Conservation (phyloP, 2,113 vertebrate species). For the Brachyhypopomus occidentalis region DNA sequence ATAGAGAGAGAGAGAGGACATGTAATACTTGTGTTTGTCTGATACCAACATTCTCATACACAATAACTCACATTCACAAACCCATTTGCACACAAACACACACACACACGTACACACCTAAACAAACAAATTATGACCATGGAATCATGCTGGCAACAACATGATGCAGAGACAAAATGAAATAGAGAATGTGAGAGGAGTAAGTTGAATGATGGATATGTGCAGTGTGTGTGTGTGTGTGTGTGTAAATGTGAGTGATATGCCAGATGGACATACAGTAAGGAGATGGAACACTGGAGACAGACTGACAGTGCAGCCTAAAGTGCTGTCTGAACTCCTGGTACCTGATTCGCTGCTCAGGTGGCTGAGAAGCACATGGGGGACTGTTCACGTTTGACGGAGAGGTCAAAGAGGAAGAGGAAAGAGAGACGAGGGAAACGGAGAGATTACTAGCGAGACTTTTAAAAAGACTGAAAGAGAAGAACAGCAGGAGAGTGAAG, state of each 20-base stretch:
- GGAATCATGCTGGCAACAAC: slow-evolving; percentile 48
- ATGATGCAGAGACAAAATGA: slow-evolving; percentile 39
- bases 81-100: slow-evolving; percentile 24
- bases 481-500: slow-evolving; percentile 27
- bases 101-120: slow-evolving; percentile 21
- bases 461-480: slow-evolving; percentile 36
- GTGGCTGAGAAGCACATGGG: slow-evolving; percentile 89
- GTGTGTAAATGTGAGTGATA: not conserved
- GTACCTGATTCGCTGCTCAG: slow-evolving; percentile 93
- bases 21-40: slow-evolving; percentile 1
- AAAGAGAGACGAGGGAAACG: slow-evolving; percentile 64
- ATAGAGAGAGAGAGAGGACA: not conserved
- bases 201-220: not conserved
- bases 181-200: slow-evolving; percentile 17
- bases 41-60: not conserved
- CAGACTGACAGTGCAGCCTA: slow-evolving; percentile 31
- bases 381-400: slow-evolving; percentile 82
- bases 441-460: slow-evolving; percentile 41
- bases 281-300: slow-evolving; percentile 34
- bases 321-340: slow-evolving; percentile 63
- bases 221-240: not conserved
- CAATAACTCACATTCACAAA: not conserved
- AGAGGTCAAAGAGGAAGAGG: slow-evolving; percentile 60
- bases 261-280: slow-evolving; percentile 22
- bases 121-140: slow-evolving; percentile 27